Percentiles rank a stretch among this genome's conserved stretches.
Conservation (phyloP, 2,113 vertebrate genomes). For the Pungitius pungitius region DNA sequence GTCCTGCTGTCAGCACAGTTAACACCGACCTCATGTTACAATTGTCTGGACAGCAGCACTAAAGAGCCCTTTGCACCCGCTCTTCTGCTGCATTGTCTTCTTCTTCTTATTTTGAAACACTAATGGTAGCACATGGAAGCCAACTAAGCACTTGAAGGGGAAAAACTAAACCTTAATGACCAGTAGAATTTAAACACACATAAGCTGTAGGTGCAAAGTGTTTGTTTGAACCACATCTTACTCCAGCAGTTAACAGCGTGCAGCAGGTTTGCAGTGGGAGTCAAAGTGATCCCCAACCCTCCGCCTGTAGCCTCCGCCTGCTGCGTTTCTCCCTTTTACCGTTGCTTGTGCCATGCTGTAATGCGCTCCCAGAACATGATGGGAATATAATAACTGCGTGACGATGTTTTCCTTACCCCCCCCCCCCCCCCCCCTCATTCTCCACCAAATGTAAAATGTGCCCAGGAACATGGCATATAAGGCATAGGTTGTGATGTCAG, state of each 20-base stretch:
- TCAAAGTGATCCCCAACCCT: slow-evolving; percentile 43
- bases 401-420: slow-evolving; percentile 78
- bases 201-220: slow-evolving; percentile 58
- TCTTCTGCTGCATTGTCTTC: neutral
- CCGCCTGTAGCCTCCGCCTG: slow-evolving; percentile 43
- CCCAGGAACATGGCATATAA: slow-evolving; percentile 76
- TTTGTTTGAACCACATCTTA: slow-evolving; percentile 56
- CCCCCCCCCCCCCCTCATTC: slow-evolving; percentile 70
- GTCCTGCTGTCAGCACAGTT: slow-evolving; percentile 86
- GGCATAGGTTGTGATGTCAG: slow-evolving; percentile 80
- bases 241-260: slow-evolving; percentile 48
- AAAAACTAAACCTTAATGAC: slow-evolving; percentile 44
- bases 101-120: slow-evolving; percentile 11
- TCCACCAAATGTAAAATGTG: slow-evolving; percentile 70
- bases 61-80: slow-evolving; percentile 37
- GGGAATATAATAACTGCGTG: slow-evolving; percentile 78
- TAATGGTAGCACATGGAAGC: slow-evolving; percentile 26
- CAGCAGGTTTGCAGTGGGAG: slow-evolving; percentile 24
- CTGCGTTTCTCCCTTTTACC: slow-evolving; percentile 68
- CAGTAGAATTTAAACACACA: slow-evolving; percentile 45
- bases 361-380: slow-evolving; percentile 77
- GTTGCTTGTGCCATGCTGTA: slow-evolving; percentile 72
- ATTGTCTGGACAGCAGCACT: slow-evolving; percentile 75
- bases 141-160: slow-evolving; percentile 19
- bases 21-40: slow-evolving; percentile 84